Evolutionary conservation across 1,140 invertebrate species (phyloP).

Genomic region (Cepaea nemoralis): DNA sequence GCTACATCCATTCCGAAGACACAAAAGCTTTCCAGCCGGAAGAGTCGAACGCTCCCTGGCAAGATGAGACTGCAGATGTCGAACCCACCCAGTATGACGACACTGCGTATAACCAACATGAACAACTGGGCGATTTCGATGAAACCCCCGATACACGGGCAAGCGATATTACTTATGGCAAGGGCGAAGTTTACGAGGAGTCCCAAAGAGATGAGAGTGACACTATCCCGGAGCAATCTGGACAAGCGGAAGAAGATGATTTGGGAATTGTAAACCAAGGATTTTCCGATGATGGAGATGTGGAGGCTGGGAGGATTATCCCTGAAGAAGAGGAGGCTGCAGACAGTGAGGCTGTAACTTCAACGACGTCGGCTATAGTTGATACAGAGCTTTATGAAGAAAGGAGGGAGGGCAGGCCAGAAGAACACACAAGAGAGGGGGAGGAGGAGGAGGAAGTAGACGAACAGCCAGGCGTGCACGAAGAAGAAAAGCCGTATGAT

Average conservation of each 20-base stretch:
- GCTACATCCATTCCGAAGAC: slow-evolving; percentile 2
- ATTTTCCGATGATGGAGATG: slow-evolving; percentile 19
- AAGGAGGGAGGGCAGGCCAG: neutral
- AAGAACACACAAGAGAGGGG: neutral
- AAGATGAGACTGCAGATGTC: neutral
- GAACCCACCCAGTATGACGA: neutral
- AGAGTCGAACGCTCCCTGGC: neutral
- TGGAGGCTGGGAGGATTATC: neutral
- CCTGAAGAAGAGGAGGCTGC: neutral
- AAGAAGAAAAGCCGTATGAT: neutral
- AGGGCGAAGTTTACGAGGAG: neutral
- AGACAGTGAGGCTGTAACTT: neutral
- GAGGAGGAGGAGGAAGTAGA: neutral
- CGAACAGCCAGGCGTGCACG: neutral
- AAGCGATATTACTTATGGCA: neutral
- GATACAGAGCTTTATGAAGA: neutral
- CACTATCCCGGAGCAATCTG: neutral
- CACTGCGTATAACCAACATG: neutral
- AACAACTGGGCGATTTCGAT: neutral
- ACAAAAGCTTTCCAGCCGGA: neutral
- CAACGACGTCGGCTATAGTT: neutral
- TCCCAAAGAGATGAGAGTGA: neutral
- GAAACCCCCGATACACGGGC: neutral
- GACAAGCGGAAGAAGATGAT: neutral
- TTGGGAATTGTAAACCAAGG: slow-evolving; percentile 17